A percentile compares a stretch with the other conserved stretches of the same genome.
Evolutionary conservation across 2,113 vertebrate species (phyloP).

Genomic region (Alexandromys fortis): DNA sequence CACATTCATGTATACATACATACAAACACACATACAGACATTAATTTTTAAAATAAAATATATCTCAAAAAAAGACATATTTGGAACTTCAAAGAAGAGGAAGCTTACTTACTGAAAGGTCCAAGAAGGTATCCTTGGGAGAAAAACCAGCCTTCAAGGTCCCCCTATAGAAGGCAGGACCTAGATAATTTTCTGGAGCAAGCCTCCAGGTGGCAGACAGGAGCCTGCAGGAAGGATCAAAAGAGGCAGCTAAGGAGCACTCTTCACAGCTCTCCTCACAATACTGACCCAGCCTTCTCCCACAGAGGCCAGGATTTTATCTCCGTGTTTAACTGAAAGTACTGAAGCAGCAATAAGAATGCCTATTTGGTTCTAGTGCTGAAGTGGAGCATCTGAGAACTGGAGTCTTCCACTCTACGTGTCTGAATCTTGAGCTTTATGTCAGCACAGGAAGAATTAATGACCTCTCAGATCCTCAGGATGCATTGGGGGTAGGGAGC

Average conservation of each 20-base stretch:
- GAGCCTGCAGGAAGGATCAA: conserved; percentile 84
- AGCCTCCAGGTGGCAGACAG: conserved; percentile 86
- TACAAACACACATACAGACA: neutral
- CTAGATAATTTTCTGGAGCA: conserved; percentile 79
- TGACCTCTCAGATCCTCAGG: neutral
- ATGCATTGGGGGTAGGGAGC: rapidly evolving
- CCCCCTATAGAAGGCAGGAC: conserved; percentile 92
- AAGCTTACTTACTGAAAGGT: conserved; percentile 86
- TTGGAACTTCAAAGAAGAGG: neutral
- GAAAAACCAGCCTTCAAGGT: conserved; percentile 88
- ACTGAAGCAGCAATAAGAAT: neutral
- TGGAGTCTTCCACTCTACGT: neutral
- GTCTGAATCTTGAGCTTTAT: neutral
- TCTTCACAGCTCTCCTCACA: neutral
- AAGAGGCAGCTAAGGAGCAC: neutral
- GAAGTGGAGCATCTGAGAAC: neutral
- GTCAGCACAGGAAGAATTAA: neutral
- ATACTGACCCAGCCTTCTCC: neutral
- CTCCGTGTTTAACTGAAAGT: neutral
- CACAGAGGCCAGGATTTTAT: neutral
- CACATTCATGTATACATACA: neutral
- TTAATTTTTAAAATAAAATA: neutral
- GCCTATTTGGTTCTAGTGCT: neutral
- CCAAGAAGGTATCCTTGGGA: conserved; percentile 93
- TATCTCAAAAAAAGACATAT: neutral